Conservation (phyloP, 1,140 invertebrate genomes). For the Plodia interpunctella region DNA sequence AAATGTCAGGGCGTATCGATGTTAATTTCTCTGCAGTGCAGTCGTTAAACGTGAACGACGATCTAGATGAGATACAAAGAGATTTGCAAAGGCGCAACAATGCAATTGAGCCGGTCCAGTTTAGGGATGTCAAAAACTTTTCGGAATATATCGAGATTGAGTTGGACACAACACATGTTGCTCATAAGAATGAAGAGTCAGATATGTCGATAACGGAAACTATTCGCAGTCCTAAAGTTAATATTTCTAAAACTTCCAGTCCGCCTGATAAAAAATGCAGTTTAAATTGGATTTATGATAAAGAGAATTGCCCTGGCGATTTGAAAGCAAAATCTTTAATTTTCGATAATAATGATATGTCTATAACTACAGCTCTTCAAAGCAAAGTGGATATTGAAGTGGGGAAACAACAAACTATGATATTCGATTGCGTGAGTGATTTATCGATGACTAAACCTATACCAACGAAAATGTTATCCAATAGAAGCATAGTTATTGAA, state of each 20-base stretch:
- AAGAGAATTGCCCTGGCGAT: conserved; percentile 38
- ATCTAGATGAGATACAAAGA: conserved; percentile 57
- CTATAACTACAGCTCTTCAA: not conserved
- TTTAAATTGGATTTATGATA: conserved; percentile 42
- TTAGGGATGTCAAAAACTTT: conserved; percentile 24
- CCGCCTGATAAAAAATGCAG: conserved; percentile 28
- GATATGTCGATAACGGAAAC: conserved; percentile 65
- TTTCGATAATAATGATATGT: not conserved
- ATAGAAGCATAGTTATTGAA: not conserved
- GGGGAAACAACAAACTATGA: conserved; percentile 12
- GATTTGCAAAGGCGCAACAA: conserved; percentile 40
- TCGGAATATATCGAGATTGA: conserved; percentile 63
- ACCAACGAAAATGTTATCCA: not conserved
- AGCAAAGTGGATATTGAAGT: not conserved
- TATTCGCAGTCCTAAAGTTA: conserved; percentile 46
- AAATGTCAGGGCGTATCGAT: conserved; percentile 46
- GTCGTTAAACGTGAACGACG: conserved; percentile 32
- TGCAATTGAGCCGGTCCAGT: conserved; percentile 31
- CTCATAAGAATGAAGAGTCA: conserved; percentile 32
- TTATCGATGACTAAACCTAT: conserved; percentile 4
- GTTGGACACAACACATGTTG: conserved; percentile 48
- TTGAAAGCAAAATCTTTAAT: not conserved
- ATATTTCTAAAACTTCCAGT: conserved; percentile 29
- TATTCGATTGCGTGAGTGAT: conserved; percentile 20
- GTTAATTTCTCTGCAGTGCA: conserved; percentile 55